These are phyloP conservation scores for Baccha elongata DNA, from an alignment of 2,888 invertebrate species.

Conservation along the genomic window DNA sequence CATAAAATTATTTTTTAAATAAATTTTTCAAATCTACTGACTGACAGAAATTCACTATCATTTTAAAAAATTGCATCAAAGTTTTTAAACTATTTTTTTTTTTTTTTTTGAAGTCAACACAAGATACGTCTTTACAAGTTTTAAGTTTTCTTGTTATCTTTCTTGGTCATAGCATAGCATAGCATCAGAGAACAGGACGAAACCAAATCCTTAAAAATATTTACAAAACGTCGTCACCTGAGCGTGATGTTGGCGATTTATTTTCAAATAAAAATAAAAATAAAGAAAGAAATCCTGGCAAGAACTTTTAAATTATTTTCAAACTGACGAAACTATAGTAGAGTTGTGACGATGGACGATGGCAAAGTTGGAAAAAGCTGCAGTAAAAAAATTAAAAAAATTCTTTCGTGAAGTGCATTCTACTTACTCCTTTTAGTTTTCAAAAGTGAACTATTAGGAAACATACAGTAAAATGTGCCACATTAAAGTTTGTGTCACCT, in stretches of 20 bases:
- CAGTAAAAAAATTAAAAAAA: not conserved
- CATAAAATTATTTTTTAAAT: too few relatives aligned
- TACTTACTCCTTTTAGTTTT: conserved; percentile 40
- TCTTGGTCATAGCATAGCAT: not conserved
- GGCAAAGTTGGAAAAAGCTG: conserved; percentile 1
- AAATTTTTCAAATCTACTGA: too few relatives aligned
- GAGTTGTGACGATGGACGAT: conserved; percentile 17
- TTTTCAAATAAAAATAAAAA: too few relatives aligned
- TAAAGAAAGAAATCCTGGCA: conserved; percentile 41
- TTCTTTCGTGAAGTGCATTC: conserved; percentile 11
- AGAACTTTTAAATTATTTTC: conserved; percentile 30
- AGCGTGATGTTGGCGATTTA: conserved; percentile 62
- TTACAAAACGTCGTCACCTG: conserved; percentile 46
- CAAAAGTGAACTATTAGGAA: conserved; percentile 10
- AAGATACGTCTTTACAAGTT: conserved; percentile 36
- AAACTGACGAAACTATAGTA: not conserved
- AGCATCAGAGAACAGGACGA: conserved; percentile 1
- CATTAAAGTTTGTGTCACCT: conserved; percentile 41
- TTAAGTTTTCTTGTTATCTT: conserved; percentile 29
- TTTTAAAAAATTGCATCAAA: not conserved
- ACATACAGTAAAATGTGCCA: conserved; percentile 8
- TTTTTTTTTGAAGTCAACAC: conserved; percentile 16
- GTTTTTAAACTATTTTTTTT: conserved; percentile 14
- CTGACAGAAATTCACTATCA: not conserved
- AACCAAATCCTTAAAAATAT: conserved; percentile 55